These are phyloP conservation scores for Bombus pyrosoma DNA, from an alignment of 1,140 invertebrate genomes.

Conservation along the genomic window DNA sequence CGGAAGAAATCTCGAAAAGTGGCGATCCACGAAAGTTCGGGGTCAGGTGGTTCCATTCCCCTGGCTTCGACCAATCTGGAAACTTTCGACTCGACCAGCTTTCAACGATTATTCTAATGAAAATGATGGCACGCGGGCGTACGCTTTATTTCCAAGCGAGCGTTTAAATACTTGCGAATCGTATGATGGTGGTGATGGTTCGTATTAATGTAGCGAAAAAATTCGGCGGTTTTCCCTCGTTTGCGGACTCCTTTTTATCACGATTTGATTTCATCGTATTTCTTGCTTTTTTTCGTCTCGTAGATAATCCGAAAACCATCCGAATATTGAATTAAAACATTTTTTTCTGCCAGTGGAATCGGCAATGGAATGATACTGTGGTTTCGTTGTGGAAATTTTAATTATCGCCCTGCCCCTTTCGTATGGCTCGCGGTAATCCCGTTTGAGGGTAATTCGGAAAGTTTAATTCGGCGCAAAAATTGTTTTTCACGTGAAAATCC, in stretches of 20 bases:
- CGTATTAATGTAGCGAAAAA: neutral
- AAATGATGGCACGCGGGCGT: neutral
- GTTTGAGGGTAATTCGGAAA: neutral
- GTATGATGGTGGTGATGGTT: neutral
- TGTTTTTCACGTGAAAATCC: neutral
- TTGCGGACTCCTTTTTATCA: neutral
- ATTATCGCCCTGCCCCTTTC: neutral
- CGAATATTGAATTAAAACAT: neutral
- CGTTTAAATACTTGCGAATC: neutral
- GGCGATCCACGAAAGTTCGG: conserved; percentile 21
- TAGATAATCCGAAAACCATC: neutral
- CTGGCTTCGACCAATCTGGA: neutral
- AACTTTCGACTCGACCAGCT: conserved; percentile 1
- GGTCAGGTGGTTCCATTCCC: conserved; percentile 13
- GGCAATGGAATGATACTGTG: neutral
- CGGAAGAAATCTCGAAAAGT: conserved; percentile 33
- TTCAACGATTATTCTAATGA: conserved; percentile 40
- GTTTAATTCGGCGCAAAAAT: neutral
- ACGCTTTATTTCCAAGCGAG: neutral
- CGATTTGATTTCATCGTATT: neutral
- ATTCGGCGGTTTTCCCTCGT: neutral
- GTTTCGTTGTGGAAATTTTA: conserved; percentile 20
- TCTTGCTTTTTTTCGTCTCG: neutral
- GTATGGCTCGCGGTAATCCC: neutral
- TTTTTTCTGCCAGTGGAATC: neutral